Conservation (phyloP, 2,797 vertebrate species). For the Bovichtus variegatus region DNA sequence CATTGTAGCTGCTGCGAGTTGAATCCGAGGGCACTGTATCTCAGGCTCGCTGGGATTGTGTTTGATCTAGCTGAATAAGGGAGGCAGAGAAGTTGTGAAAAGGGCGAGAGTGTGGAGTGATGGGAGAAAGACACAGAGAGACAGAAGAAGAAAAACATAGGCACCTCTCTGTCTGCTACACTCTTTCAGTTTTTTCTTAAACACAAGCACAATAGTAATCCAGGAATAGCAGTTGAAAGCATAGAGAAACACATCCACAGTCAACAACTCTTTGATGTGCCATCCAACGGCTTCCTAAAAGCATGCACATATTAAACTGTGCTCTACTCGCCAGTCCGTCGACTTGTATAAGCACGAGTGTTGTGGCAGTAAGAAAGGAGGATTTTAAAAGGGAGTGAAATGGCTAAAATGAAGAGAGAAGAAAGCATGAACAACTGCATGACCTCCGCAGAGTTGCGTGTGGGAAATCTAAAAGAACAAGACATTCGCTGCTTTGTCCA, state of each 20-base stretch:
- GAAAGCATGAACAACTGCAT: slow-evolving; percentile 25
- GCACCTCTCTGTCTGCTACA: slow-evolving; percentile 30
- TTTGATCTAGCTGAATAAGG: slow-evolving; percentile 55
- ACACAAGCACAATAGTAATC: slow-evolving; percentile 41
- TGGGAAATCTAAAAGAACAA: slow-evolving; percentile 37
- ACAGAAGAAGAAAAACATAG: slow-evolving; percentile 10
- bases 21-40: slow-evolving; percentile 41
- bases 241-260: slow-evolving; percentile 16
- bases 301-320: slow-evolving; percentile 36
- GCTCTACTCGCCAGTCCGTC: slow-evolving; percentile 16
- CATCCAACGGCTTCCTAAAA: slow-evolving; percentile 36
- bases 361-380: neutral
- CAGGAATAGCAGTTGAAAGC: slow-evolving; percentile 57
- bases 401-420: slow-evolving; percentile 20
- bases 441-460: slow-evolving; percentile 19
- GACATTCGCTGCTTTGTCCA: slow-evolving; percentile 37
- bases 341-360: slow-evolving; percentile 11
- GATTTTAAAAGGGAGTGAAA: neutral
- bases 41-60: slow-evolving; percentile 5
- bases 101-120: neutral
- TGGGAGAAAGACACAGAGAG: neutral
- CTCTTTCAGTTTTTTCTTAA: slow-evolving; percentile 37
- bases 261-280: slow-evolving; percentile 32
- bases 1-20: slow-evolving; percentile 17
- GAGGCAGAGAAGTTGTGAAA: slow-evolving; percentile 22